Percentiles rank a stretch among this genome's conserved stretches.
phyloP scores from a whole-genome alignment of 1,140 invertebrate species.

The Drosophila asahinai region DNA sequence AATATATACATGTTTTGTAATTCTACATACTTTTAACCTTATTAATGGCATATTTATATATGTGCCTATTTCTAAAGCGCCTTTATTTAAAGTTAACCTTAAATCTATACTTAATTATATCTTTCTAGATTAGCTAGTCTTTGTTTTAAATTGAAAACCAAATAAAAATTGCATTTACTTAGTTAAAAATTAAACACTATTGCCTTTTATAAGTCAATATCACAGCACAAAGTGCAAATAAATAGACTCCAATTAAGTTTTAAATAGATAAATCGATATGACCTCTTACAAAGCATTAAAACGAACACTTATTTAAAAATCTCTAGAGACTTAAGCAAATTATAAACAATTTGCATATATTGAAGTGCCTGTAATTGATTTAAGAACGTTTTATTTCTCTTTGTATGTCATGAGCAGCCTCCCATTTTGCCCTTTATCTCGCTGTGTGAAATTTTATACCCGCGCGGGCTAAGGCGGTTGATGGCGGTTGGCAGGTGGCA shows the following conservation, averaged over 20 bases:
- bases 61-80: background rate
- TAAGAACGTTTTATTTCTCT: background rate
- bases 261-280: background rate
- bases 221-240: no score
- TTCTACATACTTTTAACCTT: no score
- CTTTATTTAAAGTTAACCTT: no score
- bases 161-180: no score
- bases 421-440: conserved; percentile 26
- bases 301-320: background rate
- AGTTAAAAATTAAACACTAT: no score
- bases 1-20: no score
- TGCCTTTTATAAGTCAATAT: no score
- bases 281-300: background rate
- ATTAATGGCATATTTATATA: no score
- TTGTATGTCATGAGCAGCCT: conserved; percentile 1
- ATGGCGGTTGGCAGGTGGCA: conserved; percentile 35
- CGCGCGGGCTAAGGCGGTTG: conserved; percentile 11
- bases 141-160: no score
- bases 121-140: no score
- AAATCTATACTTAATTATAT: no score
- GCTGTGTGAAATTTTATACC: conserved; percentile 56
- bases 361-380: background rate
- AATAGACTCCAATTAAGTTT: no score
- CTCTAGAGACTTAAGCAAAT: background rate
- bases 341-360: background rate